A percentile compares a stretch with the other conserved stretches of the same genome.
These are phyloP conservation scores for Ptychodera flava DNA, from an alignment of 35 echinoderm and acorn worm species.

Conservation along the genomic window DNA sequence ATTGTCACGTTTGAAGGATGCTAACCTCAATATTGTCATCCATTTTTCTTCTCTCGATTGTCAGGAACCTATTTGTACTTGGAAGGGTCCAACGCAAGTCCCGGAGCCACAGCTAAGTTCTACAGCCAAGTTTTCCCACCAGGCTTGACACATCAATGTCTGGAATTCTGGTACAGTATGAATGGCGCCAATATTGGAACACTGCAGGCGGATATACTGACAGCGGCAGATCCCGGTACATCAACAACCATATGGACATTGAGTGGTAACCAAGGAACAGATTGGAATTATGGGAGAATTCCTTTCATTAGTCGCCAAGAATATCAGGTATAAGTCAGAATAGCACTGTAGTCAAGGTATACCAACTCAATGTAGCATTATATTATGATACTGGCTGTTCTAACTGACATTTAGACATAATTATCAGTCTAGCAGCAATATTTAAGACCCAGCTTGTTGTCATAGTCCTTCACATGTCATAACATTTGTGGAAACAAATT, in stretches of 20 bases:
- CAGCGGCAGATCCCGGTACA: background rate
- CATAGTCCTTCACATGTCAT: too few species aligned
- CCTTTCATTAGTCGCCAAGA: background rate
- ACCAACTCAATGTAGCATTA: too few species aligned
- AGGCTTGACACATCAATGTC: background rate
- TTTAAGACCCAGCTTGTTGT: too few species aligned
- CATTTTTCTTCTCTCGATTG: background rate
- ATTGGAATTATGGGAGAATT: background rate
- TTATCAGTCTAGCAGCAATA: too few species aligned
- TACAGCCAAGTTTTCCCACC: background rate
- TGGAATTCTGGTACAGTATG: constrained; percentile 88
- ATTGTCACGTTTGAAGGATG: too few species aligned
- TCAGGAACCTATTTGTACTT: background rate
- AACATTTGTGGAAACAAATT: too few species aligned
- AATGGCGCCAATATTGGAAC: constrained; percentile 46
- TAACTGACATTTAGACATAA: too few species aligned
- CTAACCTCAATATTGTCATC: too few species aligned
- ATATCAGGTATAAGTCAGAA: background rate
- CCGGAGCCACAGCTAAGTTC: background rate
- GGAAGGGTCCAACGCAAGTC: background rate
- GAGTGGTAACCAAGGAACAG: background rate
- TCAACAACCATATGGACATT: background rate
- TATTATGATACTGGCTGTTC: too few species aligned
- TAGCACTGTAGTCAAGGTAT: too few species aligned
- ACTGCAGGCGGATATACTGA: constrained; percentile 15